Evolutionary conservation across 2,888 invertebrate species (phyloP).

Genomic region (Phyllotreta cruciferae): DNA sequence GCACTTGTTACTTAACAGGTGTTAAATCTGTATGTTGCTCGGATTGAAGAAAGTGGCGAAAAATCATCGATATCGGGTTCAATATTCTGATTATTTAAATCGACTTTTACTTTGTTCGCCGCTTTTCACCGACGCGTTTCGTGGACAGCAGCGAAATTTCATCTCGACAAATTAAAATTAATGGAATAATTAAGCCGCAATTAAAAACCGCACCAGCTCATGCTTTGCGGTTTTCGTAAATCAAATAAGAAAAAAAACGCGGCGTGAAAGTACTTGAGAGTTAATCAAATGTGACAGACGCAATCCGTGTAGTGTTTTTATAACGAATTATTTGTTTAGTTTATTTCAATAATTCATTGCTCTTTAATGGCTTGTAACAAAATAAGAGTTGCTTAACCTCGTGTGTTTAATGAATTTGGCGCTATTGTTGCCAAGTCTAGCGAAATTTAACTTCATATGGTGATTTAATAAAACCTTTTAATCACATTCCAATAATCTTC

Average conservation of each 20-base stretch:
- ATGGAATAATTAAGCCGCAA: slow-evolving; percentile 3
- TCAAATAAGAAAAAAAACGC: background rate
- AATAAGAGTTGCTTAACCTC: too few relatives aligned
- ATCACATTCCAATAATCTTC: too few relatives aligned
- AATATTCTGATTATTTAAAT: slow-evolving; percentile 8
- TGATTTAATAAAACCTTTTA: too few relatives aligned
- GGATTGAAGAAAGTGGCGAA: slow-evolving; percentile 5
- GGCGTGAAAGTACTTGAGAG: slow-evolving; percentile 8
- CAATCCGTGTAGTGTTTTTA: background rate
- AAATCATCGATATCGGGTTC: slow-evolving; percentile 4
- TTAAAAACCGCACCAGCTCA: slow-evolving; percentile 1
- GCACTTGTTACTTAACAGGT: background rate
- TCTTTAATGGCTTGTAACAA: too few relatives aligned
- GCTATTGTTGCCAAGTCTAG: too few relatives aligned
- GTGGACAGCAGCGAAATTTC: slow-evolving; percentile 5
- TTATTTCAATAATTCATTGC: too few relatives aligned
- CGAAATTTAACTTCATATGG: too few relatives aligned
- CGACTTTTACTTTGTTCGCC: slow-evolving; percentile 8
- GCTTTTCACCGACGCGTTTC: slow-evolving; percentile 2
- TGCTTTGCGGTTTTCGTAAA: background rate
- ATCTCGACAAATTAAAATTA: slow-evolving; percentile 7
- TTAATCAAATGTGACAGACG: slow-evolving; percentile 7
- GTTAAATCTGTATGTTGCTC: background rate
- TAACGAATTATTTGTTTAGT: background rate
- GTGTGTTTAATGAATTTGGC: too few relatives aligned